A percentile compares a stretch with the other conserved stretches of the same genome.
Evolutionary conservation across 2,888 invertebrate species (phyloP).

Genomic region (Gastrophysa polygoni): DNA sequence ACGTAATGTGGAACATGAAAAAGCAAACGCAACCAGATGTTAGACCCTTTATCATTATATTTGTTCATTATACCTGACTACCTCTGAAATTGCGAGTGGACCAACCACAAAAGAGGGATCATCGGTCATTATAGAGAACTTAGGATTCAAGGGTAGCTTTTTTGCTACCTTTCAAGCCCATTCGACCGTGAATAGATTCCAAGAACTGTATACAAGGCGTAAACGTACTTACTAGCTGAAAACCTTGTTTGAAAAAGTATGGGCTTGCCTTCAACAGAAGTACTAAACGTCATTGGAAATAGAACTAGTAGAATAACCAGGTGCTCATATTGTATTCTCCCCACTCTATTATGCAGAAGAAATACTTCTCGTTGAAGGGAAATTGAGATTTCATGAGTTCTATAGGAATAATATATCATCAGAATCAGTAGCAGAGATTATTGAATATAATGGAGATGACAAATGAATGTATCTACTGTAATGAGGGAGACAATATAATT

Average conservation of each 20-base stretch:
- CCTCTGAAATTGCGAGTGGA: neutral
- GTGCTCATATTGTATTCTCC: too few relatives aligned
- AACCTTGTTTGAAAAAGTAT: neutral
- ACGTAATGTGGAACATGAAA: too few relatives aligned
- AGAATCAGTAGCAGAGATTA: too few relatives aligned
- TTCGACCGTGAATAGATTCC: neutral
- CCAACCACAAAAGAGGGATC: conserved; percentile 11
- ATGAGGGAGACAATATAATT: too few relatives aligned
- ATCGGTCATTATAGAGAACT: conserved; percentile 11
- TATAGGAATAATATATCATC: too few relatives aligned
- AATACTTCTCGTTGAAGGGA: too few relatives aligned
- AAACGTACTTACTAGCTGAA: neutral
- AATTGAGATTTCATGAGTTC: too few relatives aligned
- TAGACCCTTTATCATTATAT: neutral
- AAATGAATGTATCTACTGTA: too few relatives aligned
- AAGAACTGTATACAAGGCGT: too few relatives aligned
- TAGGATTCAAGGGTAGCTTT: neutral
- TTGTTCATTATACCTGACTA: neutral
- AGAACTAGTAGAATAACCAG: too few relatives aligned
- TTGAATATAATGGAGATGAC: too few relatives aligned
- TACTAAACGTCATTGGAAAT: neutral
- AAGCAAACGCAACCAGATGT: conserved; percentile 4
- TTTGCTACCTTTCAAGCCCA: neutral
- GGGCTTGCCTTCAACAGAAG: neutral
- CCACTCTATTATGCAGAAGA: too few relatives aligned